Evolutionary conservation across 2,113 vertebrate species (phyloP).

Genomic region (Pachyramphus minor): DNA sequence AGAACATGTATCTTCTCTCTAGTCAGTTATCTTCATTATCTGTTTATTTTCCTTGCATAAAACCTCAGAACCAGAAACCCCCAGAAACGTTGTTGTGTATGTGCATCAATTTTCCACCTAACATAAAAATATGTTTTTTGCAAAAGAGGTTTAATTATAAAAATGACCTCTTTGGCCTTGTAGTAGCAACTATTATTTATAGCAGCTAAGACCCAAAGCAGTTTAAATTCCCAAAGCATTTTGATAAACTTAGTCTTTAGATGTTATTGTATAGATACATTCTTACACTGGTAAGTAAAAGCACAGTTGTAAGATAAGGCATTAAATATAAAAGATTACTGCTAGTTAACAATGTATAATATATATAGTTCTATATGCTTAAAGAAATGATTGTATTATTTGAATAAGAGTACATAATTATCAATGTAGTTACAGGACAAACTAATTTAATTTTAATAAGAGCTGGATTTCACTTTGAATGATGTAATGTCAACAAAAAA

Average conservation of each 20-base stretch:
- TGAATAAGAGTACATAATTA: neutral
- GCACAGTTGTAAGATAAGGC: neutral
- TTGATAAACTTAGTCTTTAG: neutral
- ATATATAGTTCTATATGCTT: neutral
- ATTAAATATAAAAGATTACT: neutral
- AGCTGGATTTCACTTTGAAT: neutral
- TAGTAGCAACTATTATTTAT: neutral
- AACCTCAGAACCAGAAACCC: neutral
- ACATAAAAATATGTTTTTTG: neutral
- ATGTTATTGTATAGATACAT: neutral
- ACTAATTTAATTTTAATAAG: neutral
- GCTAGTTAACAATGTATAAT: neutral
- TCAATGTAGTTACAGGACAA: neutral
- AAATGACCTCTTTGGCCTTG: neutral
- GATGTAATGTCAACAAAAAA: neutral
- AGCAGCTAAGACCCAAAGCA: neutral
- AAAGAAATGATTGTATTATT: neutral
- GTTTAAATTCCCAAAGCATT: neutral
- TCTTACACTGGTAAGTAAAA: neutral
- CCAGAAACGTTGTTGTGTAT: neutral
- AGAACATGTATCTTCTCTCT: neutral
- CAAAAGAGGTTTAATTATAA: neutral
- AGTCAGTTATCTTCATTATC: neutral
- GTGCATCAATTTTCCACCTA: neutral
- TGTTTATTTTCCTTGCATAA: neutral